Conservation (phyloP, 2,888 invertebrate genomes). For the Pandemis cinnamomeana region DNA sequence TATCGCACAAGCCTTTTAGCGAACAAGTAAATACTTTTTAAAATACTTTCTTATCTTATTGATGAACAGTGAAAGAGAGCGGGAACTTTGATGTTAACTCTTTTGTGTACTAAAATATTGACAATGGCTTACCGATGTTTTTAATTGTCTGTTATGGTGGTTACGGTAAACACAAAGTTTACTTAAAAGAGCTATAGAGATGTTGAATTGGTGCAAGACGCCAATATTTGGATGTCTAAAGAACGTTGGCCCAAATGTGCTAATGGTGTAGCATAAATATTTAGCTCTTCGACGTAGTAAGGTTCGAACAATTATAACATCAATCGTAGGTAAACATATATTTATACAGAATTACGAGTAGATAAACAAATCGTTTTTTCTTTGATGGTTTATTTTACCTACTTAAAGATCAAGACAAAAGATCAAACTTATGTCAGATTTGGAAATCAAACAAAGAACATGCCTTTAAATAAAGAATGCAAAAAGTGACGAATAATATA, state of each 20-base stretch:
- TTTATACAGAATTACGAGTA: too few species aligned
- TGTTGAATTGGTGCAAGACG: conserved; percentile 23
- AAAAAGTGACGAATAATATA: neutral
- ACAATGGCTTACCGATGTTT: conserved; percentile 45
- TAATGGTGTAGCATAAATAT: neutral
- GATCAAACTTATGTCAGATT: neutral
- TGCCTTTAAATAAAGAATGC: neutral
- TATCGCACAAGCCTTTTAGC: conserved; percentile 47
- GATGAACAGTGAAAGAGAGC: conserved; percentile 55
- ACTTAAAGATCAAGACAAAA: too few species aligned
- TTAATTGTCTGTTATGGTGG: conserved; percentile 17
- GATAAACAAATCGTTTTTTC: too few species aligned
- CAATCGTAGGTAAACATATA: neutral
- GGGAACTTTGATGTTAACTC: conserved; percentile 55
- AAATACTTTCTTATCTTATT: conserved; percentile 45
- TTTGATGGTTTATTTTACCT: too few species aligned
- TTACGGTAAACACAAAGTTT: conserved; percentile 8
- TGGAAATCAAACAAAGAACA: neutral
- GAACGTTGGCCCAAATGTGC: neutral
- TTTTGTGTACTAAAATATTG: conserved; percentile 56
- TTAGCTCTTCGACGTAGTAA: neutral
- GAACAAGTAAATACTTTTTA: conserved; percentile 47
- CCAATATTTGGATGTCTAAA: conserved; percentile 10
- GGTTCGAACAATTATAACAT: neutral
- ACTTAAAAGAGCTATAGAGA: conserved; percentile 24